A percentile compares a stretch with the other conserved stretches of the same genome.
Evolutionary conservation across 1,140 invertebrate species (phyloP).

Genomic region (Drosophila ambigua): DNA sequence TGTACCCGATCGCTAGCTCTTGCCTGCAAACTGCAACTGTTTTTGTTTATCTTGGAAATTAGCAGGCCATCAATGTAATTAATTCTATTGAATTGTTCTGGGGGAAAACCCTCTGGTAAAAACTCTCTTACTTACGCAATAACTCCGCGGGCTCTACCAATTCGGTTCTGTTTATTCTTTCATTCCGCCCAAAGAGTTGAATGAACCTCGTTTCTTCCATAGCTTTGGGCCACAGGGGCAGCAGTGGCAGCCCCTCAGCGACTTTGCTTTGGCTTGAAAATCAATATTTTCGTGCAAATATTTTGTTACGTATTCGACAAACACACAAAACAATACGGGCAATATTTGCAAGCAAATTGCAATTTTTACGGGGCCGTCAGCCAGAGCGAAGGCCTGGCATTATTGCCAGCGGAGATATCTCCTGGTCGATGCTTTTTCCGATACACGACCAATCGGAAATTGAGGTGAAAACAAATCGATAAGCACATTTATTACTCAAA

Average conservation of each 20-base stretch:
- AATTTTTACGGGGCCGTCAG: slow-evolving; percentile 9
- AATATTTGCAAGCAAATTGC: slow-evolving; percentile 32
- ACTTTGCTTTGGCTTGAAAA: slow-evolving; percentile 40
- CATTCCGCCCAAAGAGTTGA: slow-evolving; percentile 33
- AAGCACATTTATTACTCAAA: slow-evolving; percentile 1
- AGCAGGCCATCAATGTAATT: slow-evolving; percentile 43
- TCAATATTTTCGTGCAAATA: slow-evolving; percentile 67
- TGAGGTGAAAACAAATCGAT: slow-evolving; percentile 3
- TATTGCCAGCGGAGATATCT: background rate
- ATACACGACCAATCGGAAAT: background rate
- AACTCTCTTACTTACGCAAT: slow-evolving; percentile 1
- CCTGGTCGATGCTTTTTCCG: too few species aligned
- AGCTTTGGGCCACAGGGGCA: slow-evolving; percentile 21
- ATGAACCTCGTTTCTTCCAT: slow-evolving; percentile 41
- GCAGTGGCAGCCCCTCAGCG: background rate
- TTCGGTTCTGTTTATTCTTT: slow-evolving; percentile 10
- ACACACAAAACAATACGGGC: slow-evolving; percentile 24
- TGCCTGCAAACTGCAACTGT: slow-evolving; percentile 14
- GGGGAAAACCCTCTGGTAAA: background rate
- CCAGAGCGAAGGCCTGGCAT: slow-evolving; percentile 8
- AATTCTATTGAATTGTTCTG: too few species aligned
- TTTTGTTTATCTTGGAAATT: slow-evolving; percentile 61
- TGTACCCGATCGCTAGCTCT: slow-evolving; percentile 1
- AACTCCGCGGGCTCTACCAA: background rate
- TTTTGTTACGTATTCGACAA: slow-evolving; percentile 29